Base-by-base conservation (phyloP, 1,140 invertebrate species). In the Lepidostoma basale region DNA sequence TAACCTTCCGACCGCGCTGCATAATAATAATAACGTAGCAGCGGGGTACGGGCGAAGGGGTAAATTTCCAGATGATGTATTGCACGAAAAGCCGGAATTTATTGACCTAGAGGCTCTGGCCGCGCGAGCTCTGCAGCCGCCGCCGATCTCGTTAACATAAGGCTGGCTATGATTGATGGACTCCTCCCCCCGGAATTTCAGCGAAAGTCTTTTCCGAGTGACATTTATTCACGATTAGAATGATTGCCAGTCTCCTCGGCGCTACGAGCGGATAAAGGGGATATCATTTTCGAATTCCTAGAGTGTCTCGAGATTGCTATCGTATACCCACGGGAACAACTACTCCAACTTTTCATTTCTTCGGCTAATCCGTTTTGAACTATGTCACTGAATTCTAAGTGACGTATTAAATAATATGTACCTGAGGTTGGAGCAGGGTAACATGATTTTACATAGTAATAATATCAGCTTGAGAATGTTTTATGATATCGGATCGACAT, bases 131-230 rank as follows among this genome's bases (percentile, higher is more conserved):
- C 1, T 40, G 56, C 56, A 25, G n/a, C 54, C 28, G 12, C 54
- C 36, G n/a, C 16, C 20, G 18, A 12, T 39, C 20, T 54, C 49
- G 49, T 59, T 59, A 40, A 59, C 56, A 59, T 59, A 36, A 22
- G 39, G 30, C 56, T 59, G 5, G 56, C n/a, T 39, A 42, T 59
- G 56, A 59, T 59, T 59, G 56, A 59, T 42, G 56, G 33, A 40
- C 16, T 25, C 22, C 20, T 39, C 36, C 20, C 33, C 56, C 39
- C n/a, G 36, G 39, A 42, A 59, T 42, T 40, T 59, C n/a, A n/a
- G 10, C 25, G 10, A 28, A 28, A 54, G 25, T 14, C 12, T 54
- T 54, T 49, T 54, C 25, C 12, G 10, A 59, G 56, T 59, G 56
- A 59, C 56, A 59, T 59, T 59, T 40, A 59, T 59, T 39, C 56